phyloP scores from a whole-genome alignment of 2,888 invertebrate genomes.

The Lobophora halterata region DNA sequence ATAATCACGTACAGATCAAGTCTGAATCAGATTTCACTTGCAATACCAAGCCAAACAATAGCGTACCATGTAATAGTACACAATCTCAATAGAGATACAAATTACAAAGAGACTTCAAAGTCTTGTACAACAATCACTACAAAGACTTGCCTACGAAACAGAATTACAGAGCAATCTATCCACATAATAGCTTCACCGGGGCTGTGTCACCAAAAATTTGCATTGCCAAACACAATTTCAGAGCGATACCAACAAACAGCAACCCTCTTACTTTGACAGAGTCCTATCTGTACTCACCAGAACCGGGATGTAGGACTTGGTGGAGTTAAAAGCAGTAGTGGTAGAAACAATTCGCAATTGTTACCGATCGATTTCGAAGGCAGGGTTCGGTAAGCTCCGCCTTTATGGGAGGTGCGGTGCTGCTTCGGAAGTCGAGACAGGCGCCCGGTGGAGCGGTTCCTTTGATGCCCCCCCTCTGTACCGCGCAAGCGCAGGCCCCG shows the following conservation, averaged over 20 bases:
- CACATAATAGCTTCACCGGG: conserved; percentile 68
- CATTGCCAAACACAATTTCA: conserved; percentile 50
- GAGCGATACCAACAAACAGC: conserved; percentile 44
- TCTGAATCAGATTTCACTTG: conserved; percentile 46
- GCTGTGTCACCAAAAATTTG: conserved; percentile 75
- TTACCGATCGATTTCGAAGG: conserved; percentile 74
- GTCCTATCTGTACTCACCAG: conserved; percentile 37
- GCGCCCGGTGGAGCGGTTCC: conserved; percentile 66
- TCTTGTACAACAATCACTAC: conserved; percentile 48
- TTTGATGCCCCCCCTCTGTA: conserved; percentile 68
- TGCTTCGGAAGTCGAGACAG: conserved; percentile 75
- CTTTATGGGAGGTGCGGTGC: conserved; percentile 70
- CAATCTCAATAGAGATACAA: conserved; percentile 55
- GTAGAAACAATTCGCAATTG: conserved; percentile 62
- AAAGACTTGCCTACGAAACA: conserved; percentile 76
- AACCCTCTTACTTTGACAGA: conserved; percentile 39
- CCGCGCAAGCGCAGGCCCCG: conserved; percentile 59
- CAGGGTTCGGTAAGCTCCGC: conserved; percentile 71
- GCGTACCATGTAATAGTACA: conserved; percentile 37
- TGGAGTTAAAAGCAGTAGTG: conserved; percentile 34
- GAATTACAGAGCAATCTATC: conserved; percentile 75
- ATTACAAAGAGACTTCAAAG: conserved; percentile 62
- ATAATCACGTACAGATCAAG: conserved; percentile 22
- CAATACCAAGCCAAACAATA: conserved; percentile 45
- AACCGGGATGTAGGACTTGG: conserved; percentile 44